Conservation (phyloP, 2,888 invertebrate genomes). For the Exephanes ischioxanthus region DNA sequence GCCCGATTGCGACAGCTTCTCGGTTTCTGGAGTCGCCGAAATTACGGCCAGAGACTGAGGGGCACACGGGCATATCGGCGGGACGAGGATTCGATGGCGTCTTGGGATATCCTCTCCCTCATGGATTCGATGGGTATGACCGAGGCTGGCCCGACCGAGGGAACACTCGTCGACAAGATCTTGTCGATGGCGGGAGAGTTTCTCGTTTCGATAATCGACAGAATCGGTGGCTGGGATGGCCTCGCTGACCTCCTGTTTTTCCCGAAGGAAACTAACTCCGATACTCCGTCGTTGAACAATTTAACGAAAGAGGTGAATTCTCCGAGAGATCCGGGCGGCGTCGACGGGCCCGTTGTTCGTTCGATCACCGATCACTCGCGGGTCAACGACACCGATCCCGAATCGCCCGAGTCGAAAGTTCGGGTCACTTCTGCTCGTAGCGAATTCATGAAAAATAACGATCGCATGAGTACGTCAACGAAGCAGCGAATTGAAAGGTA, state of each 20-base stretch:
- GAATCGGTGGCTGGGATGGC: background rate
- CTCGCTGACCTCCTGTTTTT: constrained; percentile 10
- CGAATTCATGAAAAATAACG: background rate
- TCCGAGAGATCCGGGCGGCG: background rate
- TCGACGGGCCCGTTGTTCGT: background rate
- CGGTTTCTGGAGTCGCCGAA: background rate
- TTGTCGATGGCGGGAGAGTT: background rate
- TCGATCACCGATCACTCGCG: background rate
- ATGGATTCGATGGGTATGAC: background rate
- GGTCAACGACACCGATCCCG: background rate
- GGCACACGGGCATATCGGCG: background rate
- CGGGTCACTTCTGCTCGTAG: background rate
- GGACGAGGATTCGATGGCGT: constrained; percentile 3
- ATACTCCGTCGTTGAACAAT: background rate
- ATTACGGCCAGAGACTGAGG: background rate
- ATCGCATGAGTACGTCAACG: background rate
- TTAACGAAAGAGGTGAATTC: background rate
- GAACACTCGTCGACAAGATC: background rate
- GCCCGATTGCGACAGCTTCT: constrained; percentile 13
- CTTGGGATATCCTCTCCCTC: background rate
- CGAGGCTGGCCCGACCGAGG: background rate
- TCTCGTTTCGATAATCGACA: constrained; percentile 9
- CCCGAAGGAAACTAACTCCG: background rate
- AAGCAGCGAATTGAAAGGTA: background rate
- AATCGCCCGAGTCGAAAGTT: background rate